Percentiles rank a stretch among this genome's conserved stretches.
Evolutionary conservation across 2,113 vertebrate genomes (phyloP).

Genomic region (Struthio camelus): DNA sequence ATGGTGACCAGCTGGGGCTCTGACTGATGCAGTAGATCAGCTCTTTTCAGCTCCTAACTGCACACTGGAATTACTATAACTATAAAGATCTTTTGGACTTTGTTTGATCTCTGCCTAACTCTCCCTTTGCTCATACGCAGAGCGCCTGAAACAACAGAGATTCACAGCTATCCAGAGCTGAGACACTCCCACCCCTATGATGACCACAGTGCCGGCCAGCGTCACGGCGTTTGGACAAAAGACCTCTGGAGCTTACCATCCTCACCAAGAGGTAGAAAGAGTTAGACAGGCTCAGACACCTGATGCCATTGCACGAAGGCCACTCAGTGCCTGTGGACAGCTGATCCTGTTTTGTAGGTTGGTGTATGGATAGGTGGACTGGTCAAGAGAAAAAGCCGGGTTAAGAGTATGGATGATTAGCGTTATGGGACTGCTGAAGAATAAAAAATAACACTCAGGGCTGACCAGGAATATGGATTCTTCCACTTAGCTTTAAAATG

Average conservation of each 20-base stretch:
- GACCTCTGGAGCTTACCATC: accelerated
- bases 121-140: accelerated
- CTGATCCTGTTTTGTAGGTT: neutral
- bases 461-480: neutral
- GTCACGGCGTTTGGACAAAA: neutral
- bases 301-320: neutral
- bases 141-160: neutral
- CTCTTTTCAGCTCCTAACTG: neutral
- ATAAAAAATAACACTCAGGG: neutral
- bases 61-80: neutral
- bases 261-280: neutral
- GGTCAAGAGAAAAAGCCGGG: neutral
- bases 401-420: too few species aligned
- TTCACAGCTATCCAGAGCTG: neutral
- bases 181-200: neutral
- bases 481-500: neutral
- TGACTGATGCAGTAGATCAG: neutral
- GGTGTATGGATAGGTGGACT: neutral
- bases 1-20: accelerated
- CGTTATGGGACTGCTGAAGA: neutral
- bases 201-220: neutral
- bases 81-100: neutral
- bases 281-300: neutral
- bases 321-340: neutral
- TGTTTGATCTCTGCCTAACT: accelerated